Evolutionary conservation across 1,140 invertebrate genomes (phyloP), one percentile per base, ranked within the genome.

Genomic region (Lepeophtheirus salmonis): DNA sequence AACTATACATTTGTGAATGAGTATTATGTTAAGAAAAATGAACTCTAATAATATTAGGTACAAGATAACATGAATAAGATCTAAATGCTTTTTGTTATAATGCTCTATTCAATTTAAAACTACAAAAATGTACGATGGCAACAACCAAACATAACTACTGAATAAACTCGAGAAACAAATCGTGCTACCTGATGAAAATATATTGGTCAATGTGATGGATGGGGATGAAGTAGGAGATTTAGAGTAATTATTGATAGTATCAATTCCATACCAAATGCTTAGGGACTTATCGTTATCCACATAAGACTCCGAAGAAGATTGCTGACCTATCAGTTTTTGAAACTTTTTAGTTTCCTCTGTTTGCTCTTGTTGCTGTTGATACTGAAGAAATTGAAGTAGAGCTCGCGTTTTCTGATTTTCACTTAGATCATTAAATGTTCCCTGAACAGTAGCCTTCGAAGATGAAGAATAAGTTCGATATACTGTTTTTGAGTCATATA

Each of bases 291-390:
- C n/a, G n/a, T 41, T n/a, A 41, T 41, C 30, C 6, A 41, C 6
- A 41, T 41, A 41, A 10, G 30, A n/a, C n/a, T 41, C 30, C n/a
- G 6, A n/a, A 41, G 6, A n/a, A 41, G 6, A 6, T 41, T 41
- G 30, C 30, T 41, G 30, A 17, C 23, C 20, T 12, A 56, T 4
- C 23, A 57, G 21, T 18, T 57, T 17, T 21, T 30, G 23, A 41
- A 57, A 57, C 2, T 25, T 69, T 69, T 68, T 63, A 6, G 64
- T 63, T 53, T 65, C 64, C 17, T 64, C 59, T 25, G 25, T 23
- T 50, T 48, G 18, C 56, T 62, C 18, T 61, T 54, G 57, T 51
- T 55, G 54, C 18, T 56, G 60, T 58, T 52, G 30, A 53, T 63
- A 24, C 50, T 60, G 20, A 13, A 61, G 25, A 20, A 63, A 59